Percentiles rank a stretch among this genome's conserved stretches.
Evolutionary conservation across 2,797 vertebrate genomes (phyloP).

Genomic region (Spinibarbus caldwelli): DNA sequence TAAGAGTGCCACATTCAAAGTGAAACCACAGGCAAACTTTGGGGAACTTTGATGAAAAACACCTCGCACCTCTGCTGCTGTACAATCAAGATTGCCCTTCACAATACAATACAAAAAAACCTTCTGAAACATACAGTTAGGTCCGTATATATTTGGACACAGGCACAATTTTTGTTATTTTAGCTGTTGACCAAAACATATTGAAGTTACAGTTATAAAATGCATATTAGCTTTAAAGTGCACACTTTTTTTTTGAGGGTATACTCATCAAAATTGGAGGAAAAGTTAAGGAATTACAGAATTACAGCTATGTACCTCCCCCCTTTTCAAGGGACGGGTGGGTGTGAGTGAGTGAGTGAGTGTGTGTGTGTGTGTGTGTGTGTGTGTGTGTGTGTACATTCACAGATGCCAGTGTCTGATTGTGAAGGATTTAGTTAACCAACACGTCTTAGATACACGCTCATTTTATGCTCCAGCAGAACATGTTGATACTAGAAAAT

Average conservation of each 20-base stretch:
- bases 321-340: too few relatives aligned
- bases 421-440: conserved; percentile 30
- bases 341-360: too few relatives aligned
- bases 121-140: background rate
- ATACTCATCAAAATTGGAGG: too few relatives aligned
- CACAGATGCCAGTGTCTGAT: conserved; percentile 25
- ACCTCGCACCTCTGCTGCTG: background rate
- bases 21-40: background rate
- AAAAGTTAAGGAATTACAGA: too few relatives aligned
- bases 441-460: conserved; percentile 15
- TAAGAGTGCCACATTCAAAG: background rate
- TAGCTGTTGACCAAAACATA: too few relatives aligned
- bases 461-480: conserved; percentile 21
- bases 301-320: too few relatives aligned
- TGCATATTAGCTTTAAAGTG: too few relatives aligned
- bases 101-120: background rate
- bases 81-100: background rate
- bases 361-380: background rate
- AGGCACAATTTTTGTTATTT: too few relatives aligned
- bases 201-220: too few relatives aligned
- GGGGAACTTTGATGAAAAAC: background rate
- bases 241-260: too few relatives aligned
- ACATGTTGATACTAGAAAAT: conserved; percentile 30
- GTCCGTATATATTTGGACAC: too few relatives aligned
- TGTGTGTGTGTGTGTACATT: too few relatives aligned